Evolutionary conservation across 2,888 invertebrate species (phyloP).

Genomic region (Stratiomys singularior): DNA sequence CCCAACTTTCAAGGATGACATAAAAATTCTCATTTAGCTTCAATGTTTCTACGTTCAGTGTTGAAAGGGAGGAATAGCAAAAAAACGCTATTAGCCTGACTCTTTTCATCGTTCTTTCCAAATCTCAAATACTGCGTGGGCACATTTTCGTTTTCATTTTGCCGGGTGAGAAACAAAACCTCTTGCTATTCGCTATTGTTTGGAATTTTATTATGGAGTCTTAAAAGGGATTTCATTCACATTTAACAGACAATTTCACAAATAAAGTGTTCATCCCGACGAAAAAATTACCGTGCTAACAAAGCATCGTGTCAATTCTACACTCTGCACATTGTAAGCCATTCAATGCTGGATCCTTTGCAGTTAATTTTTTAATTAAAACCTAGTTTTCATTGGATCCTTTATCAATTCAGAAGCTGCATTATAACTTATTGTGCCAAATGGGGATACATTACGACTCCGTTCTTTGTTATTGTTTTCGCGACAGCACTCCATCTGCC

Average conservation of each 20-base stretch:
- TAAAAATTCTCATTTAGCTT: constrained; percentile 22
- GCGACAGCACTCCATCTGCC: too few species aligned
- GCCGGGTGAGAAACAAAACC: not conserved
- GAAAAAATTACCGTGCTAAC: not conserved
- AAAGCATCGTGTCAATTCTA: not conserved
- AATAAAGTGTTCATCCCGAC: constrained; percentile 17
- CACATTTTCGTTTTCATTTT: not conserved
- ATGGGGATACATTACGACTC: too few species aligned
- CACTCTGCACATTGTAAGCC: not conserved
- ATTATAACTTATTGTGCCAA: too few species aligned
- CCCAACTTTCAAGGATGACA: not conserved
- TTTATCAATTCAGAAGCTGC: too few species aligned
- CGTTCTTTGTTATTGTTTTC: too few species aligned
- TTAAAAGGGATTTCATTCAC: constrained; percentile 17
- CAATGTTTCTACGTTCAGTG: constrained; percentile 6
- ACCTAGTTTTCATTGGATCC: not conserved
- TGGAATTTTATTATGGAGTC: constrained; percentile 7
- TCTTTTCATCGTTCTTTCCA: constrained; percentile 5
- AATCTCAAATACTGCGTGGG: not conserved
- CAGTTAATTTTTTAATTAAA: constrained; percentile 19
- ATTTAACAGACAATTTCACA: constrained; percentile 27
- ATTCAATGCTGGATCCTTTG: not conserved
- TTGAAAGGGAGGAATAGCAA: not conserved
- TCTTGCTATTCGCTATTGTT: not conserved
- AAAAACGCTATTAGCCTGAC: constrained; percentile 12